A percentile compares a stretch with the other conserved stretches of the same genome.
Evolutionary conservation across 1,140 invertebrate species (phyloP).

Genomic region (Anoplophora glabripennis): DNA sequence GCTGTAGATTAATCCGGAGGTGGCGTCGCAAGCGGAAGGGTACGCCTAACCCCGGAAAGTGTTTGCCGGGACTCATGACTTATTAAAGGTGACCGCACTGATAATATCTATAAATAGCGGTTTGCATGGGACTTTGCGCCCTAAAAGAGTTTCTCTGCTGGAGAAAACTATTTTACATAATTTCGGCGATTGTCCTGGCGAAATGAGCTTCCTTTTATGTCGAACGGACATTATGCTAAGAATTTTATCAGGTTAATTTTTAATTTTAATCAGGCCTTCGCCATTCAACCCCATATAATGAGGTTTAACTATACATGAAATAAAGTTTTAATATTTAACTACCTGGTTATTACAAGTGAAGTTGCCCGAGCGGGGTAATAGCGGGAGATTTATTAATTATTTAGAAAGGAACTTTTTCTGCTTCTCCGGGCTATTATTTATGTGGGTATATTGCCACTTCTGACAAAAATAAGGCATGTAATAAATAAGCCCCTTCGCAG

Average conservation of each 20-base stretch:
- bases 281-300: slow-evolving; percentile 9
- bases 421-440: no score
- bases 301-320: slow-evolving; percentile 23
- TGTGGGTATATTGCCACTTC: no score
- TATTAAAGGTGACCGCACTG: slow-evolving; percentile 24
- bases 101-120: slow-evolving; percentile 26
- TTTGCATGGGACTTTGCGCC: slow-evolving; percentile 17
- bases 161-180: slow-evolving; percentile 13
- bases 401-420: no score
- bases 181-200: neutral
- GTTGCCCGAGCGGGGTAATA: slow-evolving; percentile 14
- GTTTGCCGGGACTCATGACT: slow-evolving; percentile 18
- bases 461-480: no score
- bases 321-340: slow-evolving; percentile 19
- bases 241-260: neutral
- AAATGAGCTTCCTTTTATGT: neutral
- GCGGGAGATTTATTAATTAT: no score
- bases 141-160: slow-evolving; percentile 14
- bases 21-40: neutral
- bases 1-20: neutral
- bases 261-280: slow-evolving; percentile 1
- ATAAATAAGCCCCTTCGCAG: no score
- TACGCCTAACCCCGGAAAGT: slow-evolving; percentile 7
- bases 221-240: neutral
- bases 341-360: slow-evolving; percentile 20